These are phyloP conservation scores for Pseudolaguvia tuberculata DNA, from an alignment of 2,113 vertebrate species.

Conservation along the genomic window DNA sequence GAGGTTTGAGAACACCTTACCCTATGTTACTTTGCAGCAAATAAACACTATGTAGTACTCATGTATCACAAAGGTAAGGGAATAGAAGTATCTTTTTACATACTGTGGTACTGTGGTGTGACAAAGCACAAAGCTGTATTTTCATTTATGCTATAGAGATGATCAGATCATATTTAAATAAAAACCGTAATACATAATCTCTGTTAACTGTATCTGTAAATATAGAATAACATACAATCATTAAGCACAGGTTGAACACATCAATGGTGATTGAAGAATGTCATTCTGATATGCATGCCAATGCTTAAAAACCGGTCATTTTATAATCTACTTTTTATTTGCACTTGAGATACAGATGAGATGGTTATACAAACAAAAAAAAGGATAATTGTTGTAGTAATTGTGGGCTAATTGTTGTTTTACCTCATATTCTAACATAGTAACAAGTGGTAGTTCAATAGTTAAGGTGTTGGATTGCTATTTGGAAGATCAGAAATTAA, in stretches of 20 bases:
- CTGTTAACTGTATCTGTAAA: neutral
- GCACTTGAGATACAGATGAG: too few relatives aligned
- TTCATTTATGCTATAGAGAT: neutral
- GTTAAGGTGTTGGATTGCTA: too few relatives aligned
- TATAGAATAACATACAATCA: neutral
- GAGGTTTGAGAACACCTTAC: neutral
- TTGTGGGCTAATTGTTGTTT: neutral
- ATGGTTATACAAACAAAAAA: too few relatives aligned
- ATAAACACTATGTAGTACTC: neutral
- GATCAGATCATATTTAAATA: neutral
- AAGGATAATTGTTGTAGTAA: too few relatives aligned
- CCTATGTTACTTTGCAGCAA: neutral
- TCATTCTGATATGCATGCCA: neutral
- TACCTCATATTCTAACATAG: neutral
- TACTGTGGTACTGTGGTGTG: neutral
- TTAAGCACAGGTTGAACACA: too few relatives aligned
- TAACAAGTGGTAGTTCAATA: too few relatives aligned
- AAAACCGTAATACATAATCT: neutral
- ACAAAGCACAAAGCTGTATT: neutral
- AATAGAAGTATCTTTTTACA: neutral
- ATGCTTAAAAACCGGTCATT: neutral
- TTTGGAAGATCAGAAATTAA: too few relatives aligned
- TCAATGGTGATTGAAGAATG: neutral
- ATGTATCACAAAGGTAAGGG: too few relatives aligned
- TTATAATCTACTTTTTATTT: too few relatives aligned